phyloP scores from a whole-genome alignment of 2,113 vertebrate genomes.

The Aptenodytes forsteri region DNA sequence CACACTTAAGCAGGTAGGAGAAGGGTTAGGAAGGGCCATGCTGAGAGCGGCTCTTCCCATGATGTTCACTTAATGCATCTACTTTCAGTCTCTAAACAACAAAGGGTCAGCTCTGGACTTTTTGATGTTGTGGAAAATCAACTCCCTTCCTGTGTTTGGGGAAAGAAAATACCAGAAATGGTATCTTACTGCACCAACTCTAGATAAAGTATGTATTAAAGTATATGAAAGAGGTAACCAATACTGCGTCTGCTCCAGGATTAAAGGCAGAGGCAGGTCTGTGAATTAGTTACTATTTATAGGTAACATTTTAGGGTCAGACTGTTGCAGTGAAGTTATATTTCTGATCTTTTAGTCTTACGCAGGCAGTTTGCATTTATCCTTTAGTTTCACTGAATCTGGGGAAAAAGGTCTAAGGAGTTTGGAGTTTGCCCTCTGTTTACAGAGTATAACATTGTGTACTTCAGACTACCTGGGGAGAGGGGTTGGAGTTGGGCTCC shows the following conservation, averaged over 20 bases:
- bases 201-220: not conserved
- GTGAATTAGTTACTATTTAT: not conserved
- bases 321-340: not conserved
- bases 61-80: not conserved
- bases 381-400: not conserved
- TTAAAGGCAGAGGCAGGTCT: not conserved
- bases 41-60: not conserved
- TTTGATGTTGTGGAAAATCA: not conserved
- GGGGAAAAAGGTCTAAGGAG: not conserved
- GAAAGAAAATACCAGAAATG: not conserved
- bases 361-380: not conserved
- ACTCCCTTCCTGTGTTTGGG: not conserved
- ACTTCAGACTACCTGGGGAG: not conserved
- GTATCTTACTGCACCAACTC: not conserved
- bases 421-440: not conserved
- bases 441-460: not conserved
- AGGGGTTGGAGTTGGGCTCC: not conserved
- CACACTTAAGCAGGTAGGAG: not conserved
- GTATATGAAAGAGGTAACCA: not conserved
- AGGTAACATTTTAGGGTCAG: not conserved
- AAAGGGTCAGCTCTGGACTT: not conserved
- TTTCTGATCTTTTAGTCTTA: not conserved
- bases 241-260: not conserved
- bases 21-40: not conserved
- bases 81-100: not conserved